Conservation (phyloP, 2,888 invertebrate species). For the Meliscaeva auricollis region DNA sequence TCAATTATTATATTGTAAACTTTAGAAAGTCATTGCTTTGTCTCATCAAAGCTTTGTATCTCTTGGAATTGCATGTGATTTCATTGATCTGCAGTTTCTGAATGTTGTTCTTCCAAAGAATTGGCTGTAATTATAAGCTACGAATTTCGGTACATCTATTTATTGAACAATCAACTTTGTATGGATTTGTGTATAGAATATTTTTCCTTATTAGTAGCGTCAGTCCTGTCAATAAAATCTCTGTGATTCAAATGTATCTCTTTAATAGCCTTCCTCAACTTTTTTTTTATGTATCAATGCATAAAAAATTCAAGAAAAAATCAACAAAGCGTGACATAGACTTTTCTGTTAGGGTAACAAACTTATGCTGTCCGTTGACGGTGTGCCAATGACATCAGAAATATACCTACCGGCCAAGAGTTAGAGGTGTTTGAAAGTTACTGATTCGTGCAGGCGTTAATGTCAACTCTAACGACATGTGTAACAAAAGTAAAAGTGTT, state of each 20-base stretch:
- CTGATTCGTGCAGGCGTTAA: slow-evolving; percentile 69
- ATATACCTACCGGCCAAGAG: not conserved
- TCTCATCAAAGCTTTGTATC: not conserved
- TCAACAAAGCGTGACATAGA: slow-evolving; percentile 25
- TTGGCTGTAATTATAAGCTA: too few species aligned
- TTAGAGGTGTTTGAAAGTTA: slow-evolving; percentile 42
- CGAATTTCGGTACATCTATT: too few species aligned
- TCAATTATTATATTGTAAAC: not conserved
- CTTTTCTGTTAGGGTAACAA: slow-evolving; percentile 6
- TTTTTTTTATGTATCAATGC: not conserved
- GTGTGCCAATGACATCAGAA: slow-evolving; percentile 44
- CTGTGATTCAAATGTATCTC: too few species aligned
- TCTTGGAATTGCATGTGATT: not conserved
- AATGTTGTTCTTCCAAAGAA: too few species aligned
- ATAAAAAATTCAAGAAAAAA: not conserved
- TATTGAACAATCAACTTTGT: too few species aligned
- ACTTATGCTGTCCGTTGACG: slow-evolving; percentile 19
- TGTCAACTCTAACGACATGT: slow-evolving; percentile 50
- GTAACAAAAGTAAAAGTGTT: slow-evolving; percentile 55
- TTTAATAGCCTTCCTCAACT: not conserved
- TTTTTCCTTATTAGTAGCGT: too few species aligned
- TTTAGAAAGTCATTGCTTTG: slow-evolving; percentile 10
- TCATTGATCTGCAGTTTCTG: not conserved
- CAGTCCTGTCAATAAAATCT: too few species aligned
- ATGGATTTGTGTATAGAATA: too few species aligned